These are phyloP conservation scores for Halichoeres trimaculatus DNA, from an alignment of 2,113 vertebrate species.

Conservation along the genomic window DNA sequence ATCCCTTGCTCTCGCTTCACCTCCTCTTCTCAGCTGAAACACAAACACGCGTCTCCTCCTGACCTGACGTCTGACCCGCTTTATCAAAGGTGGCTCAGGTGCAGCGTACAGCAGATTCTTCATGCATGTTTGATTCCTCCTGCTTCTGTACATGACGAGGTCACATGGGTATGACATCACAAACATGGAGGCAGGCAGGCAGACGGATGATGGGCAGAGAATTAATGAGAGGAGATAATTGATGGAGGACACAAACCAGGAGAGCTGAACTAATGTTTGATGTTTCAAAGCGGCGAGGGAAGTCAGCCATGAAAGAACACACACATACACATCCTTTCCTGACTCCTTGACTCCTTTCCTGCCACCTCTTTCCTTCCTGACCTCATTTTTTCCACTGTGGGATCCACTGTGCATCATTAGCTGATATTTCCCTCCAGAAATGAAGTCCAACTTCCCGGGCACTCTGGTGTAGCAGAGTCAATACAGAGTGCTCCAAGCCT, in stretches of 20 bases:
- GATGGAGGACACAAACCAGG: conserved; percentile 30
- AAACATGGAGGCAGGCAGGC: neutral
- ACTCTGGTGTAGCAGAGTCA: too few species aligned
- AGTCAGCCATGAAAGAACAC: conserved; percentile 1
- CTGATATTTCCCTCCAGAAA: too few species aligned
- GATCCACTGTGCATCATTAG: too few species aligned
- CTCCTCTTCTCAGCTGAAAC: neutral
- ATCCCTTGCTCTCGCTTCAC: neutral
- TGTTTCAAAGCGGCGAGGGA: conserved; percentile 6
- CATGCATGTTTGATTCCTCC: conserved; percentile 10
- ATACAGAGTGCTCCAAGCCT: too few species aligned
- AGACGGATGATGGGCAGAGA: neutral
- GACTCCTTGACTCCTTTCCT: too few species aligned
- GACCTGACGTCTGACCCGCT: neutral
- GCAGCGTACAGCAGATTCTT: neutral
- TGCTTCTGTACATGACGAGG: neutral
- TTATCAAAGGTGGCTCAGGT: conserved; percentile 29
- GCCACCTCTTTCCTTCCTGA: too few species aligned
- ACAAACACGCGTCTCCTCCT: neutral
- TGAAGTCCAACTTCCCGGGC: too few species aligned
- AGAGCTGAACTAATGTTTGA: conserved; percentile 33
- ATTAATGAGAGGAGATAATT: conserved; percentile 37
- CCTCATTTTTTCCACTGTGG: too few species aligned
- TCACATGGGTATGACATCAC: neutral
- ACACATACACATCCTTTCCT: too few species aligned